Percentiles rank a stretch among this genome's conserved stretches.
Evolutionary conservation across 2,888 invertebrate species (phyloP).

Genomic region (Drosophila vallismaia): DNA sequence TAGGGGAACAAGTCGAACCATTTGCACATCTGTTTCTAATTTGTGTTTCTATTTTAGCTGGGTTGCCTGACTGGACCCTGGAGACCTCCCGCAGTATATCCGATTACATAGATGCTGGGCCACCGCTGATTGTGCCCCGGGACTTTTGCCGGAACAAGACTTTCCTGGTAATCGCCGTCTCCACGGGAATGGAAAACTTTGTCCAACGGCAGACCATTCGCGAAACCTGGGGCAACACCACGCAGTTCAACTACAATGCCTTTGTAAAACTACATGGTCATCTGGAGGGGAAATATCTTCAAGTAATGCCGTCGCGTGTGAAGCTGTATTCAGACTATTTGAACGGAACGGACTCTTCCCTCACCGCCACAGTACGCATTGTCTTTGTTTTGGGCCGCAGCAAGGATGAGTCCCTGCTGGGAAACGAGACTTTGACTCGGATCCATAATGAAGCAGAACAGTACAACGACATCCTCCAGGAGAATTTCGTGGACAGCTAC

Average conservation of each 20-base stretch:
- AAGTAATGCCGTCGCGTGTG: constrained; percentile 65
- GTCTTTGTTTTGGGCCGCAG: constrained; percentile 82
- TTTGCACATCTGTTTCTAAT: background rate
- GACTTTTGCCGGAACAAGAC: constrained; percentile 85
- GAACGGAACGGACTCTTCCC: constrained; percentile 34
- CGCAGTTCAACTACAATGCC: constrained; percentile 82
- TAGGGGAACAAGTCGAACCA: constrained; percentile 45
- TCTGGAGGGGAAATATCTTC: constrained; percentile 78
- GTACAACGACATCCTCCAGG: constrained; percentile 92
- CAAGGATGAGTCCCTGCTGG: constrained; percentile 63
- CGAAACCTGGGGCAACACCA: constrained; percentile 83
- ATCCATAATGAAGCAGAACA: constrained; percentile 88
- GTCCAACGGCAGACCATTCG: constrained; percentile 85
- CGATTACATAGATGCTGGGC: constrained; percentile 89
- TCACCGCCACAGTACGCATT: constrained; percentile 69
- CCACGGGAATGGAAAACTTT: constrained; percentile 89
- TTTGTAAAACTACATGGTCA: constrained; percentile 81
- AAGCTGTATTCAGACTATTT: constrained; percentile 75
- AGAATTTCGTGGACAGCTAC: constrained; percentile 92
- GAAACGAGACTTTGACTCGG: constrained; percentile 86
- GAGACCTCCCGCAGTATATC: constrained; percentile 90
- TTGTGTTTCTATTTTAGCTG: constrained; percentile 79
- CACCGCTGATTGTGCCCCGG: constrained; percentile 87
- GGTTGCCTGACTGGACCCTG: constrained; percentile 89
- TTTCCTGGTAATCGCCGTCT: constrained; percentile 90